Evolutionary conservation across 1,140 invertebrate genomes (phyloP), one percentile per base, ranked within the genome.

Genomic region (Heliconius melpomene): DNA sequence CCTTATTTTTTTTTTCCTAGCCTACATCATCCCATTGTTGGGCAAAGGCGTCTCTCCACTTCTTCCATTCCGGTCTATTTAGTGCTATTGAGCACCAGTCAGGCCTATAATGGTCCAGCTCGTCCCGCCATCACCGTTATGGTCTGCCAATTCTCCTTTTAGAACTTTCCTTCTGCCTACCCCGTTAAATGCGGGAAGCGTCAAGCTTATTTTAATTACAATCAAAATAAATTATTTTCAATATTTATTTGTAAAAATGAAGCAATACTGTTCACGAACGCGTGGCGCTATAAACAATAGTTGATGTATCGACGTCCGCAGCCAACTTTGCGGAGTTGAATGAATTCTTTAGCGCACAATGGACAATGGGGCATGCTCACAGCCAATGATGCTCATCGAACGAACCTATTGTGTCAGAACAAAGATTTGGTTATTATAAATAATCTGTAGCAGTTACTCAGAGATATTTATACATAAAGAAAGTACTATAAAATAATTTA

Each of bases 311-410:
- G 74, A 76, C 50, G 70, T 57, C 74, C 50, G 66, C 74, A 75
- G 60, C 79, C 74, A 73, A 80, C 74, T 88, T 86, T 87, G 84
- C 84, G 85, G 87, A 88, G 89, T 85, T 88, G 83, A 85, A 89
- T 86, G 85, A 87, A 85, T 89, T 90, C 86, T 89, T 87, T 86
- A 79, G 74, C 82, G 81, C 78, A 91, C 90, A 91, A 91, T 91
- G 88, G 83, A 91, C 90, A 91, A 91, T 91, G 88, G 84, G 85
- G 83, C 78, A 82, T 85, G 86, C 83, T 80, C 80, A 81, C 82
- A 85, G 81, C 78, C 83, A 80, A 87, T 85, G 85, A 87, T 86
- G 85, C 74, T 83, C 84, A 82, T 83, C 78, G 81, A 84, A 84
- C 77, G 79, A 75, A 74, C 77, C 76, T 79, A 85, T 87, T 86